Evolutionary conservation across 2,797 vertebrate species (phyloP).

Genomic region (Periophthalmus magnuspinnatus): DNA sequence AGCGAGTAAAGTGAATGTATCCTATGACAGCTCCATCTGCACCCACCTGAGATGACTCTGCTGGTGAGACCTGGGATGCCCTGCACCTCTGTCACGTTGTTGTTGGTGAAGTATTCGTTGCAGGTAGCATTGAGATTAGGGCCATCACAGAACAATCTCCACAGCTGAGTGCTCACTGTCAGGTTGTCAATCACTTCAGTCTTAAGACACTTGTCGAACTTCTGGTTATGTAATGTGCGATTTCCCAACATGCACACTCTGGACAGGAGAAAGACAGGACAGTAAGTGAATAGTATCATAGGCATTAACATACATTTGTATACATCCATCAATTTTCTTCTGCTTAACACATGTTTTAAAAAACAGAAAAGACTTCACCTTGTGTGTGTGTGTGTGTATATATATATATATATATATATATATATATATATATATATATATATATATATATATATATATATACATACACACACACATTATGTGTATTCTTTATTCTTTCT

Average conservation of each 20-base stretch:
- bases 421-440: no score
- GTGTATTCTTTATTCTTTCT: no score
- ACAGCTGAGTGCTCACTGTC: slow-evolving; percentile 81
- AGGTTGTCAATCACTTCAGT: slow-evolving; percentile 68
- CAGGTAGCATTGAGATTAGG: slow-evolving; percentile 78
- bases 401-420: no score
- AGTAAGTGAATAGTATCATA: not conserved
- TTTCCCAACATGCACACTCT: slow-evolving; percentile 94
- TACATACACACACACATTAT: no score
- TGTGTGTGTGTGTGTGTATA: no score
- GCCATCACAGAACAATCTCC: slow-evolving; percentile 85
- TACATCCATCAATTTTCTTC: not conserved
- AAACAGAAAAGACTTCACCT: no score
- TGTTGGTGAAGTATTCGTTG: slow-evolving; percentile 83
- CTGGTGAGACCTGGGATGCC: slow-evolving; percentile 92
- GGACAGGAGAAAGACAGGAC: not conserved
- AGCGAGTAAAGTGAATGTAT: no score
- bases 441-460: no score
- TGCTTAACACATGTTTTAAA: no score
- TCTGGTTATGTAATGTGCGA: slow-evolving; percentile 84
- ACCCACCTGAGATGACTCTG: slow-evolving; percentile 84
- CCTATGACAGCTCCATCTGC: not conserved
- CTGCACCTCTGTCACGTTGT: slow-evolving; percentile 86
- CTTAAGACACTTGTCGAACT: slow-evolving; percentile 86
- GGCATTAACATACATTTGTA: not conserved